phyloP scores from a whole-genome alignment of 2,113 vertebrate genomes.

The Oryzias celebensis region DNA sequence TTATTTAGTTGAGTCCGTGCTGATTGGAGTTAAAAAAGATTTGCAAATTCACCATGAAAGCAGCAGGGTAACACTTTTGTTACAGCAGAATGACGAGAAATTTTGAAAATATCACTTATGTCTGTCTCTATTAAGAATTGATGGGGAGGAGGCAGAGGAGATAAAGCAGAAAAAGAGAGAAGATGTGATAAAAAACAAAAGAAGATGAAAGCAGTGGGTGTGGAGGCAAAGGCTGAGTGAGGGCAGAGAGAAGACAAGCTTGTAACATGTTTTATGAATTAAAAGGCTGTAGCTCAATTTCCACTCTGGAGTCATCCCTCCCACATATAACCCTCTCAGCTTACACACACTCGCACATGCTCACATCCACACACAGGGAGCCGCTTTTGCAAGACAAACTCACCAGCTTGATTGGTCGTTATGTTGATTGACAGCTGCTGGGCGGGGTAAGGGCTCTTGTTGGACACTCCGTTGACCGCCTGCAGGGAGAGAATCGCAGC shows the following conservation, averaged over 20 bases:
- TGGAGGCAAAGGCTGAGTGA: slow-evolving; percentile 1
- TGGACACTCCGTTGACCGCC: slow-evolving; percentile 92
- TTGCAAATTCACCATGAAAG: slow-evolving; percentile 31
- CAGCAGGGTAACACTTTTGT: slow-evolving; percentile 11
- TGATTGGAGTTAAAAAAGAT: slow-evolving; percentile 34
- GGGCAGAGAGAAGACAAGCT: slow-evolving; percentile 48
- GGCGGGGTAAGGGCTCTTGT: slow-evolving; percentile 92
- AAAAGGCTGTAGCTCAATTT: slow-evolving; percentile 66
- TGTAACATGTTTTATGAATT: slow-evolving; percentile 71
- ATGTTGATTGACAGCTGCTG: slow-evolving; percentile 95
- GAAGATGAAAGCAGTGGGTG: slow-evolving; percentile 43
- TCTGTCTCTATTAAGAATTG: slow-evolving; percentile 65
- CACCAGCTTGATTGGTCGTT: slow-evolving; percentile 98
- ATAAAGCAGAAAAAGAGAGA: slow-evolving; percentile 16
- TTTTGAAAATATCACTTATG: slow-evolving; percentile 58
- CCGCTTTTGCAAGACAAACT: slow-evolving; percentile 56
- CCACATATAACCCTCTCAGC: slow-evolving; percentile 48
- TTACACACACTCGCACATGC: slow-evolving; percentile 23
- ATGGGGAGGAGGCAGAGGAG: slow-evolving; percentile 16
- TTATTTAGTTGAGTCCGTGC: slow-evolving; percentile 38
- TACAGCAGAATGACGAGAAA: slow-evolving; percentile 44
- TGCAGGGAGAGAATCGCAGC: slow-evolving; percentile 64
- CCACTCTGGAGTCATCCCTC: slow-evolving; percentile 51
- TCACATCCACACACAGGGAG: slow-evolving; percentile 8
- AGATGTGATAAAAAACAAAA: slow-evolving; percentile 6